Evolutionary conservation across 2,113 vertebrate species (phyloP).

Genomic region (Callithrix jacchus): DNA sequence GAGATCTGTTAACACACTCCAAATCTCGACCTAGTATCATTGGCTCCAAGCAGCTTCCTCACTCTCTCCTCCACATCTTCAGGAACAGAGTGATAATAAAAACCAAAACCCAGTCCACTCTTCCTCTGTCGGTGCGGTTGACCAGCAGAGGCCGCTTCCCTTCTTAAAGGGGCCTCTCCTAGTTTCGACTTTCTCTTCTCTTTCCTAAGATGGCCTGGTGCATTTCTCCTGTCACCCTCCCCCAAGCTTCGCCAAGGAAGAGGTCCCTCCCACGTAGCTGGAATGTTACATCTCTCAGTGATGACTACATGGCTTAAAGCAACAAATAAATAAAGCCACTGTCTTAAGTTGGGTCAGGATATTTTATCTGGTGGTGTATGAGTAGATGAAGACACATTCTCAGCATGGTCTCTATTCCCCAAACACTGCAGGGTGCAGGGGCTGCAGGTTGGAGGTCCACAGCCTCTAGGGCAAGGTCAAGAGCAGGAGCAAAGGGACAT

Average conservation of each 20-base stretch:
- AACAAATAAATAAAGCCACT: neutral
- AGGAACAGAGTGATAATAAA: neutral
- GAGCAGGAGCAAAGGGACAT: neutral
- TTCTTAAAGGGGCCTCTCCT: constrained; percentile 36
- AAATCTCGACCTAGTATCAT: neutral
- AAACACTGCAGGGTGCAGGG: neutral
- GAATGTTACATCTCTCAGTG: neutral
- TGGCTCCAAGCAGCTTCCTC: neutral
- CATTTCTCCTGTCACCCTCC: neutral
- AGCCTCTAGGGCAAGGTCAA: neutral
- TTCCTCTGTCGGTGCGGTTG: neutral
- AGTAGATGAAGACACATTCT: neutral
- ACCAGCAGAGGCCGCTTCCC: neutral
- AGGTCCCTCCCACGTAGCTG: neutral
- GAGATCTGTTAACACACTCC: neutral
- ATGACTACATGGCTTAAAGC: neutral
- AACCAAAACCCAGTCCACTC: neutral
- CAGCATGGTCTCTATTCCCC: no score
- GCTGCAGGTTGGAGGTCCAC: neutral
- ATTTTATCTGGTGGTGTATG: neutral
- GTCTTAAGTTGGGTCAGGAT: neutral
- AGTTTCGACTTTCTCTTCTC: neutral
- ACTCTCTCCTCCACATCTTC: neutral
- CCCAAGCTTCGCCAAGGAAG: neutral
- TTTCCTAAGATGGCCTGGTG: neutral